Base-by-base conservation (phyloP, 2,797 vertebrate species). In the Danio aesculapii region DNA sequence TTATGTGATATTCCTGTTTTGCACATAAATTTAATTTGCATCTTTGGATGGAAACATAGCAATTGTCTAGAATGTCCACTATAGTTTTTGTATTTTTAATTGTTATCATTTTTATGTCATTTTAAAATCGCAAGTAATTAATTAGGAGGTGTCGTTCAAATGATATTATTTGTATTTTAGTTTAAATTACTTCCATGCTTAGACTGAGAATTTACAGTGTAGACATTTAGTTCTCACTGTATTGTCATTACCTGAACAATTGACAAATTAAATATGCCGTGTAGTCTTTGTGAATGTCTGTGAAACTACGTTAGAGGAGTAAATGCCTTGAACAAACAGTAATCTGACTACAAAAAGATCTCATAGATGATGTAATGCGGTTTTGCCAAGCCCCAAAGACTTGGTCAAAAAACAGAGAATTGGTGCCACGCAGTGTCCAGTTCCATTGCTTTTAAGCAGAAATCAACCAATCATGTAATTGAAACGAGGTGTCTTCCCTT, bases 401-500 rank as follows among this genome's bases (percentile, higher is more conserved):
- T 72, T 12, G 12, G 30, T n/a, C 7, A 59, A 72, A 47, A 72
- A 52, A 46, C 39, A 19, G 49, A 41, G 43, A 73, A 80, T 55
- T 47, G 69, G 55, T 80, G 78, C 50, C 69, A 73, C 19, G 52
- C 47, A 30, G 47, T 62, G 39, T 76, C 49, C 55, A 71, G 62
- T 70, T 79, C 57, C 58, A 41, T 76, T 77, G 43, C 41, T 58
- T 73, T 73, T 57, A 50, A 80, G 43, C 30, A 39, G 50, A 80
- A 80, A 57, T 73, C 78, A 80, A 47, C 59, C 78, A 80, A 80
- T 72, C 69, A 80, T 73, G 41, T 66, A 80, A 80, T 73, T 80
- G 69, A 80, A 80, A 80, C 61, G 69, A 71, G 78, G 59, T 80
- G 68, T 46, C 77, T 80, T 80, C 68, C 69, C 58, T 55, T 72